Evolutionary conservation across 2,888 invertebrate genomes (phyloP).

Genomic region (Xylota segnis): DNA sequence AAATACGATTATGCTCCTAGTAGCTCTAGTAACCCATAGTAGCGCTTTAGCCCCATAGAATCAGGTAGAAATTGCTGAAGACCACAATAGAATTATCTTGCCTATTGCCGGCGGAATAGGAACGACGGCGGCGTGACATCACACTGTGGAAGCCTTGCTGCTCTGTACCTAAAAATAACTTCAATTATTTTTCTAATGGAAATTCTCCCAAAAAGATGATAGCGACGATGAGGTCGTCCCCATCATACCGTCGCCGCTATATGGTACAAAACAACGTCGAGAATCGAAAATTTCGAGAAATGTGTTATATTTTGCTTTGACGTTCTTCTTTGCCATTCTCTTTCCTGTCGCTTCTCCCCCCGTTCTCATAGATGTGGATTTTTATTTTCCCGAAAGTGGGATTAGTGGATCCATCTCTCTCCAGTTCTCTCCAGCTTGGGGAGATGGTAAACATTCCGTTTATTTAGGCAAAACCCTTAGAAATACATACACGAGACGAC

Average conservation of each 20-base stretch:
- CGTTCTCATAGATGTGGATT: background rate
- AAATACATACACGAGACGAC: background rate
- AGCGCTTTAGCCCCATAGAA: background rate
- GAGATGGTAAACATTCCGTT: constrained; percentile 25
- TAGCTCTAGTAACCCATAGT: no score
- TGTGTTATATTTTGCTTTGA: constrained; percentile 34
- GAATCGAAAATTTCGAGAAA: constrained; percentile 29
- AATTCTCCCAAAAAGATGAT: constrained; percentile 7
- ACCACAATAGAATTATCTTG: constrained; percentile 37
- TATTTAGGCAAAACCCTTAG: constrained; percentile 18
- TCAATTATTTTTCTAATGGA: constrained; percentile 39
- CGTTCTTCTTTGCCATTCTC: background rate
- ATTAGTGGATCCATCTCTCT: constrained; percentile 23
- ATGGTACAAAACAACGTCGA: constrained; percentile 20
- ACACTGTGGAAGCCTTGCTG: background rate
- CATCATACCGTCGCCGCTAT: background rate
- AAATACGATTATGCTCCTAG: constrained; percentile 38
- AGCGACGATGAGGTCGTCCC: background rate
- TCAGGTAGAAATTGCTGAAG: background rate
- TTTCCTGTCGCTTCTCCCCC: background rate
- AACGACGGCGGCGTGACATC: background rate
- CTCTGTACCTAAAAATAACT: constrained; percentile 32
- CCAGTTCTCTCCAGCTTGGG: no score
- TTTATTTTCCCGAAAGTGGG: constrained; percentile 38
- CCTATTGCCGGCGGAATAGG: background rate